Percentiles rank a stretch among this genome's conserved stretches.
Conservation (phyloP, 2,797 vertebrate genomes). For the Cryptoprocta ferox region DNA sequence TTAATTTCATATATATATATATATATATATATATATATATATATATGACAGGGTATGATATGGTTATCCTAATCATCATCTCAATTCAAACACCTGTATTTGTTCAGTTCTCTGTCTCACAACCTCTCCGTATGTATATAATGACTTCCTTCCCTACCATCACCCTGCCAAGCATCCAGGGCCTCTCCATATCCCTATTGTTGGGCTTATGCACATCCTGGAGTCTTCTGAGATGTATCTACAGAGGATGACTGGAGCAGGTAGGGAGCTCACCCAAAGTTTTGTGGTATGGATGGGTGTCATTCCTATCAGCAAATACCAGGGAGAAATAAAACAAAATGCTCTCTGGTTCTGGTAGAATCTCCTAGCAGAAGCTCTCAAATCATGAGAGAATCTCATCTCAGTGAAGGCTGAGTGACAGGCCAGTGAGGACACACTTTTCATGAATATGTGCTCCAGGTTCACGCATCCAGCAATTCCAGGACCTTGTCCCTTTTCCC, state of each 20-base stretch:
- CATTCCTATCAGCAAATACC: neutral
- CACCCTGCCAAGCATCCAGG: neutral
- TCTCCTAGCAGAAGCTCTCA: neutral
- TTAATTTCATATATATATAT: neutral
- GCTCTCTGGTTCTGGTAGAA: neutral
- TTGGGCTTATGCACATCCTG: neutral
- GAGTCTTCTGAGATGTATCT: neutral
- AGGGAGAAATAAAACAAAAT: neutral
- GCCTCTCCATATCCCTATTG: neutral
- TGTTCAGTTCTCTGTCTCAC: neutral
- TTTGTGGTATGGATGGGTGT: neutral
- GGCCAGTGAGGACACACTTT: neutral
- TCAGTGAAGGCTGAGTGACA: neutral
- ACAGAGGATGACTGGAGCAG: neutral
- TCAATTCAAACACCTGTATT: neutral
- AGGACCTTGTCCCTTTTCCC: neutral
- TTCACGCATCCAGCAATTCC: neutral
- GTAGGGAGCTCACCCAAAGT: neutral
- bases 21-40: neutral
- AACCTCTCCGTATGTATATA: neutral
- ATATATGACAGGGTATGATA: too few relatives aligned
- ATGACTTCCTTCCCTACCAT: neutral
- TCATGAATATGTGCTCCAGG: neutral
- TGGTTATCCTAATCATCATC: neutral
- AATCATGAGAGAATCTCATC: neutral